These are phyloP conservation scores for Drosophila infuscata DNA, from an alignment of 2,888 invertebrate species.

Conservation along the genomic window DNA sequence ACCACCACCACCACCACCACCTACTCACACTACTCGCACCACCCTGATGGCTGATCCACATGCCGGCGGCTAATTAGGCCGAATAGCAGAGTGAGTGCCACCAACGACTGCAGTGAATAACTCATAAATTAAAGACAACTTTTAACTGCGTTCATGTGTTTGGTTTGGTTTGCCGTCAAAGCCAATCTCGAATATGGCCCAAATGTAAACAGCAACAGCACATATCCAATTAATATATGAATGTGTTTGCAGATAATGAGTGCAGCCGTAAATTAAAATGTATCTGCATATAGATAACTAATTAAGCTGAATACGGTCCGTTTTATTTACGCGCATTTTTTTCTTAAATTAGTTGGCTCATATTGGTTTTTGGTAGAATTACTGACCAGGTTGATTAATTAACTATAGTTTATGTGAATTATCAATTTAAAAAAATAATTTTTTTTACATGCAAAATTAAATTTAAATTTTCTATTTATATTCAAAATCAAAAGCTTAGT, in stretches of 20 bases:
- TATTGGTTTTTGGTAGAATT: background rate
- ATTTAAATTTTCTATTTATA: background rate
- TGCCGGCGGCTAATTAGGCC: conserved; percentile 67
- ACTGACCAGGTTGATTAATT: background rate
- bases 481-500: background rate
- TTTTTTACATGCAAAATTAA: background rate
- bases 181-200: conserved; percentile 63
- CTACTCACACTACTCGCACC: background rate
- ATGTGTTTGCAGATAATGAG: conserved; percentile 5
- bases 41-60: background rate
- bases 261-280: conserved; percentile 11
- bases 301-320: background rate
- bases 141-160: conserved; percentile 20
- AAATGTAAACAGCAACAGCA: conserved; percentile 58
- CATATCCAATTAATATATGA: conserved; percentile 6
- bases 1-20: background rate
- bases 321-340: background rate
- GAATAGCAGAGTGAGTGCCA: conserved; percentile 48
- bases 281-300: conserved; percentile 12
- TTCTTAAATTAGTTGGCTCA: background rate
- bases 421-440: background rate
- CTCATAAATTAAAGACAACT: conserved; percentile 63
- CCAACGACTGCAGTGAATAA: conserved; percentile 68
- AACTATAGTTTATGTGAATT: background rate
- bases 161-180: conserved; percentile 40